These are phyloP conservation scores for Dynastes grantii DNA, from an alignment of 2,888 invertebrate species.

Conservation along the genomic window DNA sequence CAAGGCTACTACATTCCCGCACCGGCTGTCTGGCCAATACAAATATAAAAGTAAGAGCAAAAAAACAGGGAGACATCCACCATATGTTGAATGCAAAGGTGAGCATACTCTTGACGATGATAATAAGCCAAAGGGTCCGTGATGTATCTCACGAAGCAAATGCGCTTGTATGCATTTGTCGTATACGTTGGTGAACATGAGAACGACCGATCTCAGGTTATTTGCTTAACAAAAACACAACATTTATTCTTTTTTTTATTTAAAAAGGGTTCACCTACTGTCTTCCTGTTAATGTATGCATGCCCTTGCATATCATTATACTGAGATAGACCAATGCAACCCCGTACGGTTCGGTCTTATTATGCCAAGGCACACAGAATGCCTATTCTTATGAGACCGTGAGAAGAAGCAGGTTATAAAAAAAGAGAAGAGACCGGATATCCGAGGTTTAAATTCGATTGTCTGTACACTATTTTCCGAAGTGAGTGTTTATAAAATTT, in stretches of 20 bases:
- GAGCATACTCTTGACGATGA: constrained; percentile 39
- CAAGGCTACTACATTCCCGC: neutral
- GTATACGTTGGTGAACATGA: constrained; percentile 50
- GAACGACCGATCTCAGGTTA: constrained; percentile 58
- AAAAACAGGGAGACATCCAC: constrained; percentile 40
- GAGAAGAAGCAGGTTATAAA: constrained; percentile 59
- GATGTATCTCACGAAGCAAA: constrained; percentile 39
- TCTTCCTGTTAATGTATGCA: constrained; percentile 68
- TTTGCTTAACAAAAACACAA: constrained; percentile 66
- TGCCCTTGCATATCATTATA: constrained; percentile 67
- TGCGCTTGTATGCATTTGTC: neutral
- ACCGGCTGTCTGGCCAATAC: constrained; percentile 5
- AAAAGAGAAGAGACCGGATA: constrained; percentile 46
- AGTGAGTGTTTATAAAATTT: neutral
- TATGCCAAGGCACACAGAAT: constrained; percentile 63
- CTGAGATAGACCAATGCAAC: constrained; percentile 57
- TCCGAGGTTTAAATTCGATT: constrained; percentile 39
- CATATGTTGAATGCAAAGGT: constrained; percentile 50
- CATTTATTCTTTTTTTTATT: constrained; percentile 61
- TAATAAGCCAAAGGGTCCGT: constrained; percentile 37
- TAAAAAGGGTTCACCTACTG: constrained; percentile 66
- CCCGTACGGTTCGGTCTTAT: constrained; percentile 58
- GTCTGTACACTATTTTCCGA: constrained; percentile 17
- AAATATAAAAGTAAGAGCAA: constrained; percentile 32
- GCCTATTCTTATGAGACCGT: constrained; percentile 62